A percentile compares a stretch with the other conserved stretches of the same genome.
phyloP scores from a whole-genome alignment of 1,140 invertebrate genomes.

The Drosophila tani region DNA sequence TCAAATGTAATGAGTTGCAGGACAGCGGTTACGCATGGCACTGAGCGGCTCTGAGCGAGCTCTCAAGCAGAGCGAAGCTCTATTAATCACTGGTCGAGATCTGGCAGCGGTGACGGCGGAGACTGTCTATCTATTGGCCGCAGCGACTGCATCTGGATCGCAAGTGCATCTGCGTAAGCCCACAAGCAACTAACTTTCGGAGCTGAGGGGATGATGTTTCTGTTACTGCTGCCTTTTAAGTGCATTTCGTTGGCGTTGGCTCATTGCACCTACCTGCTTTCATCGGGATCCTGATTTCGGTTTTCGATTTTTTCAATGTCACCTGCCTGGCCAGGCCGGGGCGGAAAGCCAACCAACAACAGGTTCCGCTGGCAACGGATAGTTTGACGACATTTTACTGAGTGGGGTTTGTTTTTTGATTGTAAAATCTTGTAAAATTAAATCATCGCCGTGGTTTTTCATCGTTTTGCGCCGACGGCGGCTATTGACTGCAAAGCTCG shows the following conservation, averaged over 20 bases:
- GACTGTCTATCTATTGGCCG: conserved; percentile 4
- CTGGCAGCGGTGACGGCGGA: no score
- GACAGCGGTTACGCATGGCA: conserved; percentile 43
- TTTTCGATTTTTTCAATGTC: conserved; percentile 39
- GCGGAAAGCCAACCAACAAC: conserved; percentile 37
- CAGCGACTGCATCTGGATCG: background rate
- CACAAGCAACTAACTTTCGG: conserved; percentile 5
- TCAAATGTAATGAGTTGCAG: conserved; percentile 52
- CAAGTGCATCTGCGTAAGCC: conserved; percentile 5
- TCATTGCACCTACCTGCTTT: conserved; percentile 25
- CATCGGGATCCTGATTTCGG: conserved; percentile 12
- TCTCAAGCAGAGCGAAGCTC: conserved; percentile 26
- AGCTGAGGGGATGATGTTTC: conserved; percentile 10
- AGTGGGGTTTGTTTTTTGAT: conserved; percentile 36
- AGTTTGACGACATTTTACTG: conserved; percentile 64
- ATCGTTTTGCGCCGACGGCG: conserved; percentile 7
- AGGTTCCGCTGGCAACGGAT: conserved; percentile 37
- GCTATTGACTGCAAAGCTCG: conserved; percentile 19
- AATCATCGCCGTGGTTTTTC: conserved; percentile 26
- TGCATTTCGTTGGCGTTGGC: conserved; percentile 20
- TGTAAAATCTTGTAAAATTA: conserved; percentile 35
- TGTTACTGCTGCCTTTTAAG: conserved; percentile 11
- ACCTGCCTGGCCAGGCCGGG: conserved; percentile 1
- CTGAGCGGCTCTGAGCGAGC: background rate
- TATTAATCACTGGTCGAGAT: conserved; percentile 47